These are phyloP conservation scores for Teleogryllus oceanicus DNA, from an alignment of 2,888 invertebrate genomes.

Conservation along the genomic window DNA sequence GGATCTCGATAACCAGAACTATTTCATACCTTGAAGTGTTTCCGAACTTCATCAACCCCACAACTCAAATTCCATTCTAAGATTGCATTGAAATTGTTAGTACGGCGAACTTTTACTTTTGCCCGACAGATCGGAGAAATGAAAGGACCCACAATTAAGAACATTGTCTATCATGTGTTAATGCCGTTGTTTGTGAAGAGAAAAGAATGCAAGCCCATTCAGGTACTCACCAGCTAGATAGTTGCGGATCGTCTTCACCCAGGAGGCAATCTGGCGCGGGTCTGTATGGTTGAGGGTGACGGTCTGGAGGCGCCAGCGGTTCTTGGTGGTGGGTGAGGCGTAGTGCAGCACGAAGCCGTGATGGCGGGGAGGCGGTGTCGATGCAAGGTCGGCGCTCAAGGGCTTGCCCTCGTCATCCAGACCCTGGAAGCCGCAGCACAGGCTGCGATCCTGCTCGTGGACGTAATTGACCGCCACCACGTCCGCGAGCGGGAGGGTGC, in stretches of 20 bases:
- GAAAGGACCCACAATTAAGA: too few relatives aligned
- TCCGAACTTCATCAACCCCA: too few relatives aligned
- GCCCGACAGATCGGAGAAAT: too few relatives aligned
- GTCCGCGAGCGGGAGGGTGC: constrained; percentile 55
- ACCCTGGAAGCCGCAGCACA: constrained; percentile 30
- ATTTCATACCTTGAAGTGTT: too few relatives aligned
- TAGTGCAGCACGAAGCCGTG: constrained; percentile 61
- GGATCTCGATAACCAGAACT: too few relatives aligned
- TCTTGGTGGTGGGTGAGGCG: constrained; percentile 55
- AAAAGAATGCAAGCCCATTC: too few relatives aligned
- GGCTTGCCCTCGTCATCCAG: constrained; percentile 38
- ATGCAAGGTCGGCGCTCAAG: constrained; percentile 25
- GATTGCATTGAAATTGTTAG: too few relatives aligned
- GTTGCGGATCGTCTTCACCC: constrained; percentile 59
- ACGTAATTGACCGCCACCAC: constrained; percentile 54
- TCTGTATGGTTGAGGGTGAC: constrained; percentile 59
- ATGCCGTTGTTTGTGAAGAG: too few relatives aligned
- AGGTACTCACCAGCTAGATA: constrained; percentile 50
- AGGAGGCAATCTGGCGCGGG: constrained; percentile 58
- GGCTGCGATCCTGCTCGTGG: constrained; percentile 46
- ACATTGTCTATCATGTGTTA: too few relatives aligned
- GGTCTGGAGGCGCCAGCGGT: constrained; percentile 57
- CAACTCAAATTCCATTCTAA: too few relatives aligned
- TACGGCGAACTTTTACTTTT: too few relatives aligned
- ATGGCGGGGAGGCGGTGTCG: constrained; percentile 40